These are phyloP conservation scores for Osmerus mordax DNA, from an alignment of 2,113 vertebrate species.

Conservation along the genomic window DNA sequence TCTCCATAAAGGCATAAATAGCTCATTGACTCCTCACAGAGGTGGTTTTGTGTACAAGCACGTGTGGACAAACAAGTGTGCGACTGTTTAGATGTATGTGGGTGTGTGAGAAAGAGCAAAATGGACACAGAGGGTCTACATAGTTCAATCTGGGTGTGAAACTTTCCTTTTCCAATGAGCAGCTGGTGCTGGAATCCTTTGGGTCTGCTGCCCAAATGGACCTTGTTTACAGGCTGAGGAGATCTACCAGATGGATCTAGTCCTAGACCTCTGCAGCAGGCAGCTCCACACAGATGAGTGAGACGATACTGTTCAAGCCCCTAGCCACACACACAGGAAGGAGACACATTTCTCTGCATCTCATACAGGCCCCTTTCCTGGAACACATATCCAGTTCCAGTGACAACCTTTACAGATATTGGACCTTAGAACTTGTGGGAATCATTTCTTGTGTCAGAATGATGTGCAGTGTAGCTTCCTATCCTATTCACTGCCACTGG, in stretches of 20 bases:
- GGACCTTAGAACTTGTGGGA: background rate
- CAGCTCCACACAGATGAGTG: conserved; percentile 23
- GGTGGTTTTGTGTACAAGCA: background rate
- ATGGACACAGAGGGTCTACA: background rate
- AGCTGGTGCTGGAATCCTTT: conserved; percentile 37
- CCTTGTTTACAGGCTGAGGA: conserved; percentile 1
- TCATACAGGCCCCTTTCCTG: conserved; percentile 30
- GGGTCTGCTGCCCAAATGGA: conserved; percentile 48
- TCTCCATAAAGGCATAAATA: background rate
- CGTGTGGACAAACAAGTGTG: conserved; percentile 6
- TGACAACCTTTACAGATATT: background rate
- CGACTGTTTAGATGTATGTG: conserved; percentile 2
- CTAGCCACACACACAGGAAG: conserved; percentile 29
- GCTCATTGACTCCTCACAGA: conserved; percentile 1
- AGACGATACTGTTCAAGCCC: conserved; percentile 28
- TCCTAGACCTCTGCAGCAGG: conserved; percentile 18
- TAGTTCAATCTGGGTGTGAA: background rate
- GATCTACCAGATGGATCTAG: background rate
- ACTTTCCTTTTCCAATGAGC: conserved; percentile 10
- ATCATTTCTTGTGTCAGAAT: background rate
- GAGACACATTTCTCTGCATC: conserved; percentile 31
- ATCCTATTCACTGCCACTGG: background rate
- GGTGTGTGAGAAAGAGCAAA: conserved; percentile 13
- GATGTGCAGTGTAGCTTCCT: background rate
- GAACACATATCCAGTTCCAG: conserved; percentile 8